phyloP scores from a whole-genome alignment of 1,140 invertebrate genomes.

The Brachionus manjavacas region DNA sequence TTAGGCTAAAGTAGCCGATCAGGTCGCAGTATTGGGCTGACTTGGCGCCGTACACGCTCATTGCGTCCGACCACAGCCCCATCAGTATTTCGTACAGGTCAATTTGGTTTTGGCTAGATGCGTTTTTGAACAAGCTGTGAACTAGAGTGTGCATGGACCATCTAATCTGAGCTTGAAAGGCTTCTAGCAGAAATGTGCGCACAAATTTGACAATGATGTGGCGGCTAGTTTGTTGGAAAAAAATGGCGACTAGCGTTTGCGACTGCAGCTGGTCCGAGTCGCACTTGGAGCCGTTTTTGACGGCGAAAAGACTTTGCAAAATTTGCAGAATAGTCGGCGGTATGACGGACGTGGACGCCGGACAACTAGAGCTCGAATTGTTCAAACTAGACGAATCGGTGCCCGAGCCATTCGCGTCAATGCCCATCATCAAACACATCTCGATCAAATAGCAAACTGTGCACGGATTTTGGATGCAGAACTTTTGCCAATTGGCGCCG shows the following conservation, averaged over 20 bases:
- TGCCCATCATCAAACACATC: slow-evolving; percentile 48
- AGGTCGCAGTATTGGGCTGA: slow-evolving; percentile 93
- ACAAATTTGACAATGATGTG: slow-evolving; percentile 72
- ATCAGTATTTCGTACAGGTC: slow-evolving; percentile 75
- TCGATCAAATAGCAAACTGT: slow-evolving; percentile 15
- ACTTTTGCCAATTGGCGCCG: slow-evolving; percentile 90
- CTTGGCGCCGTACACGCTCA: slow-evolving; percentile 83
- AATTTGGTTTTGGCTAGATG: slow-evolving; percentile 68
- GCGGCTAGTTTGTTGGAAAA: slow-evolving; percentile 67
- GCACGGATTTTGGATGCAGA: slow-evolving; percentile 61
- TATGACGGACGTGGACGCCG: not conserved
- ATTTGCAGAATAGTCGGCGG: slow-evolving; percentile 13
- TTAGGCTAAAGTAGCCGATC: slow-evolving; percentile 83
- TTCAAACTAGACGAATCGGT: slow-evolving; percentile 45
- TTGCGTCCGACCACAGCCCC: slow-evolving; percentile 75
- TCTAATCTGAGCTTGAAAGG: slow-evolving; percentile 81
- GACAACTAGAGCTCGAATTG: slow-evolving; percentile 62
- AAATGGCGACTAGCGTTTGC: slow-evolving; percentile 66
- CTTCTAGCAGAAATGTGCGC: slow-evolving; percentile 82
- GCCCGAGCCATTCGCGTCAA: slow-evolving; percentile 56
- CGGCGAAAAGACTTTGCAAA: not conserved
- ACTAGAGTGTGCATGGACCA: slow-evolving; percentile 79
- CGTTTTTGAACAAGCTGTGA: slow-evolving; percentile 63
- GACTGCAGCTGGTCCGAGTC: slow-evolving; percentile 66
- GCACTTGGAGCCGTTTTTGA: not conserved